A percentile compares a stretch with the other conserved stretches of the same genome.
These are phyloP conservation scores for Acanthococcus lagerstroemiae DNA, from an alignment of 2,888 invertebrate genomes.

Conservation along the genomic window DNA sequence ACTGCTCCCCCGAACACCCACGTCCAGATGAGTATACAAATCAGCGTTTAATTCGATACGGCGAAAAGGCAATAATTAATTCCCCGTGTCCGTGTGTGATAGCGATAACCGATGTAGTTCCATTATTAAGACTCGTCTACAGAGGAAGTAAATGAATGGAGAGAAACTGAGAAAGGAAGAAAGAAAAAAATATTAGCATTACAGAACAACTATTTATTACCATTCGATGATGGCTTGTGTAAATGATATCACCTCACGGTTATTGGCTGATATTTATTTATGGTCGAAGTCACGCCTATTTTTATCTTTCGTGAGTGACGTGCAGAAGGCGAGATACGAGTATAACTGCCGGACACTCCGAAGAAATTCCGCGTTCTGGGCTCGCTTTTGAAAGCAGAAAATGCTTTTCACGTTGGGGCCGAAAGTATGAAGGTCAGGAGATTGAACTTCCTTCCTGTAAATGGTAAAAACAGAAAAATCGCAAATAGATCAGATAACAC, in stretches of 20 bases:
- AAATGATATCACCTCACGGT: slow-evolving; percentile 29
- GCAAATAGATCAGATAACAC: too few species aligned
- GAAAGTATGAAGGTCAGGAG: too few species aligned
- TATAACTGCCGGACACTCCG: too few species aligned
- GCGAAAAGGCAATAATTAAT: slow-evolving; percentile 4
- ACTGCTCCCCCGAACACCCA: slow-evolving; percentile 18
- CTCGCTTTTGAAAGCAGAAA: too few species aligned
- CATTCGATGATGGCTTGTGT: slow-evolving; percentile 25
- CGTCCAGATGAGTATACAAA: slow-evolving; percentile 14
- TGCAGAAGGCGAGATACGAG: too few species aligned
- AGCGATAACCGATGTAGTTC: slow-evolving; percentile 7
- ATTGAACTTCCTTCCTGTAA: too few species aligned
- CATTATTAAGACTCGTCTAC: neutral
- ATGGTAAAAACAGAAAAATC: too few species aligned
- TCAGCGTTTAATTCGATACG: slow-evolving; percentile 23
- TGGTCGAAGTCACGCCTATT: slow-evolving; percentile 19
- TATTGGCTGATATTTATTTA: slow-evolving; percentile 25
- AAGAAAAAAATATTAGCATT: neutral
- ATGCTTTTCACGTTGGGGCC: too few species aligned
- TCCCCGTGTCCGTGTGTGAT: neutral
- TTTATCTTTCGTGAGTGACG: too few species aligned
- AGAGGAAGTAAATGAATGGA: neutral
- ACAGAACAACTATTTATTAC: slow-evolving; percentile 16
- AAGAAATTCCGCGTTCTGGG: too few species aligned
- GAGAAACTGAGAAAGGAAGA: neutral